Base-by-base conservation (phyloP, 2,888 invertebrate species). In the Luperina nickerlii region DNA sequence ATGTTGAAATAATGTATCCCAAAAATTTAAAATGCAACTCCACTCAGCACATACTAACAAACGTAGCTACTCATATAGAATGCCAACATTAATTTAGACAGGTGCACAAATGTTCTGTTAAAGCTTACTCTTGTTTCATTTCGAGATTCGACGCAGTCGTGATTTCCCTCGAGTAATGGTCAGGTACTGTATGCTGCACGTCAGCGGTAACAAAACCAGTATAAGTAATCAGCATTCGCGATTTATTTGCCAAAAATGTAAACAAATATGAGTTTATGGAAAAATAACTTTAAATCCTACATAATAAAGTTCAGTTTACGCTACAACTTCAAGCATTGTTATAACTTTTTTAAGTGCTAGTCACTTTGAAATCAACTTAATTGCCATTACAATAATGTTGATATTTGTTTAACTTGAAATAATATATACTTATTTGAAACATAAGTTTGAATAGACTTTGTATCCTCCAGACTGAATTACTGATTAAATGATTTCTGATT, bases 131-230 rank as follows among this genome's bases (percentile, higher is more conserved):
- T 76, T 66, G 70, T 78, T 81, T 82, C 72, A 76, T 85, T 88
- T 80, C 42, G 45, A 68, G 62, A 78, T 81, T 66, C 74, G 42
- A 75, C 70, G 77, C 80, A 74, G 69, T 63, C 60, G 69, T 88
- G 83, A 89, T 88, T 89, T 88, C 88, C 87, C 86, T 6, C 1
- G 82, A 83, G 88, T 65, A 75, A 60, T 60, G 0, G n/a, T n/a
- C n/a, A 18, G 38, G 60, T 71, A 71, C 38, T 11, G 38, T 60
- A 62, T 60, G n/a, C 38, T n/a, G 20, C 71, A 42, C 7, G 42
- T 0, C 11, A 38, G 20, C 60, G 38, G n/a, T n/a, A 71, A n/a
- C 32, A n/a, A 38, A 38, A 57, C 38, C 18, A 54, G 65, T 65
- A 57, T 5, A 57, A 57, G n/a, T 11, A 9, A 42, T 42, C 42